A percentile compares a stretch with the other conserved stretches of the same genome.
These are phyloP conservation scores for Paguma larvata DNA, from an alignment of 2,797 vertebrate genomes.

Conservation along the genomic window DNA sequence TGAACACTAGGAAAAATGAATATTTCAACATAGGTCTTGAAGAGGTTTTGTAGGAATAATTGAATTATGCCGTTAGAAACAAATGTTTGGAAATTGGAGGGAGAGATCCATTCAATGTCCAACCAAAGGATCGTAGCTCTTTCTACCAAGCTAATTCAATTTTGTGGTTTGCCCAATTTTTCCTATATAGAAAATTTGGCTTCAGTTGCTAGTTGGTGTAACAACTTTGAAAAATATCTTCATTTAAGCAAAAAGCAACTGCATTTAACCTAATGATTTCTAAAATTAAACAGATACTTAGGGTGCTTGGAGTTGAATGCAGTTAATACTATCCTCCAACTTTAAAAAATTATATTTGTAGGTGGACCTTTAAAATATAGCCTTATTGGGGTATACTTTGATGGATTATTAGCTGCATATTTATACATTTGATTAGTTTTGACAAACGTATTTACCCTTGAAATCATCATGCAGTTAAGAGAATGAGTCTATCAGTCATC, in stretches of 20 bases:
- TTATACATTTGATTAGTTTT: slow-evolving; percentile 32
- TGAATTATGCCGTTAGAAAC: not conserved
- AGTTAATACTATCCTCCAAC: not conserved
- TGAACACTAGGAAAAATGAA: not conserved
- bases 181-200: not conserved
- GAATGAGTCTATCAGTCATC: not conserved
- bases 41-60: slow-evolving; percentile 12
- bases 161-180: slow-evolving; percentile 22
- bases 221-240: slow-evolving; percentile 27
- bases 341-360: not conserved
- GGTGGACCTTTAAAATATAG: not conserved
- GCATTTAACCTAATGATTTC: not conserved
- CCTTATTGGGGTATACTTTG: not conserved
- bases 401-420: not conserved
- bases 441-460: not conserved
- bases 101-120: not conserved
- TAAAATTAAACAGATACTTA: slow-evolving; percentile 34
- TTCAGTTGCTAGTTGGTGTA: not conserved
- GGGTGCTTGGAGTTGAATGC: not conserved
- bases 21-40: slow-evolving; percentile 15
- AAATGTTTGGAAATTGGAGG: not conserved
- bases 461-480: not conserved
- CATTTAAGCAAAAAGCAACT: slow-evolving; percentile 25
- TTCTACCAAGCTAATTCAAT: not conserved
- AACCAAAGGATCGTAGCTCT: not conserved